phyloP scores from a whole-genome alignment of 2,888 invertebrate genomes.

The Actias luna region DNA sequence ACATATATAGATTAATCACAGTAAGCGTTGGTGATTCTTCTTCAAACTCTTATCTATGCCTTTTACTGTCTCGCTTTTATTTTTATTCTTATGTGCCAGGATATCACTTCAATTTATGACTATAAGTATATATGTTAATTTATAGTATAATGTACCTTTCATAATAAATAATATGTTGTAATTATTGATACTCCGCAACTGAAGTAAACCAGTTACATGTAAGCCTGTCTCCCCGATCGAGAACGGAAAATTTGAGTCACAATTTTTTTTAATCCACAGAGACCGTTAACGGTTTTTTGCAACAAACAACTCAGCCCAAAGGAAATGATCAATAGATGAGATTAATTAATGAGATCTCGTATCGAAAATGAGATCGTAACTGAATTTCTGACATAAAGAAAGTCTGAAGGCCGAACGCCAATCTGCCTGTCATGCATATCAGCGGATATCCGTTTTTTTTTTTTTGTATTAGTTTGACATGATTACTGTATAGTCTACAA shows the following conservation, averaged over 20 bases:
- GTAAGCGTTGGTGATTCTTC: too few relatives aligned
- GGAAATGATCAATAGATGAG: slow-evolving; percentile 21
- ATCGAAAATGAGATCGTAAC: background rate
- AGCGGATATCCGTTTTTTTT: too few relatives aligned
- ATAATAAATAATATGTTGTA: too few relatives aligned
- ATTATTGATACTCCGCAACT: slow-evolving; percentile 6
- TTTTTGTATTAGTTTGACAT: too few relatives aligned
- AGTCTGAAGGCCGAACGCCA: background rate
- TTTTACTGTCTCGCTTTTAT: too few relatives aligned
- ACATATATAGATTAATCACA: too few relatives aligned
- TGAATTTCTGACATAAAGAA: background rate
- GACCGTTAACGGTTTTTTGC: slow-evolving; percentile 39
- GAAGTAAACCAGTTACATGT: slow-evolving; percentile 27
- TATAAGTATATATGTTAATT: too few relatives aligned
- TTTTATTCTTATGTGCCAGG: too few relatives aligned
- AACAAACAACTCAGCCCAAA: slow-evolving; percentile 15
- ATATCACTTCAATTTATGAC: too few relatives aligned
- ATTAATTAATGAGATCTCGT: slow-evolving; percentile 26
- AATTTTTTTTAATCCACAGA: slow-evolving; percentile 37
- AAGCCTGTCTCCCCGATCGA: slow-evolving; percentile 22
- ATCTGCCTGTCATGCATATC: background rate
- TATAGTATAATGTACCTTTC: too few relatives aligned
- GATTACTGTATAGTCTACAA: too few relatives aligned
- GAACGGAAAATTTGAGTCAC: slow-evolving; percentile 23
- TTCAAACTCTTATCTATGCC: too few relatives aligned